phyloP scores from a whole-genome alignment of 2,797 vertebrate species.

The Micromesistius poutassou region DNA sequence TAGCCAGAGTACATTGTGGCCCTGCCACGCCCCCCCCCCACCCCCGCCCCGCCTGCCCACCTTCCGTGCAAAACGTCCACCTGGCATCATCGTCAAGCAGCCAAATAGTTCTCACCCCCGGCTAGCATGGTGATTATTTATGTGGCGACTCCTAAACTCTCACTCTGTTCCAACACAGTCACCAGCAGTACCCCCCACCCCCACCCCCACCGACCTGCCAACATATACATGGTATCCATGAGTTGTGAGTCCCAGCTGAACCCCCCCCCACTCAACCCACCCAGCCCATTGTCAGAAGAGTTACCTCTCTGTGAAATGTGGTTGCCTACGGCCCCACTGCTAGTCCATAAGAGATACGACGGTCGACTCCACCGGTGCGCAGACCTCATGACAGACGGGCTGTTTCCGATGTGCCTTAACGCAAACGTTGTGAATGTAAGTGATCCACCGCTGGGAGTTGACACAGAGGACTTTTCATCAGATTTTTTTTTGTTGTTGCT shows the following conservation, averaged over 20 bases:
- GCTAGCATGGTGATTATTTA: not conserved
- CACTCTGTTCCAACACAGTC: not conserved
- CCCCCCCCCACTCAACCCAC: constrained; percentile 30
- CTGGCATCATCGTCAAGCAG: too few relatives aligned
- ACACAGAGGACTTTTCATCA: not conserved
- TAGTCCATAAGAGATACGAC: not conserved
- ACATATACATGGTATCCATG: constrained; percentile 88
- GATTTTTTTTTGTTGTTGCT: constrained; percentile 30
- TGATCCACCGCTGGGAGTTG: not conserved
- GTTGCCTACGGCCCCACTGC: not conserved
- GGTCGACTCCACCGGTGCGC: not conserved
- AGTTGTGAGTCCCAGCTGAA: constrained; percentile 43
- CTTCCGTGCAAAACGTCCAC: too few relatives aligned
- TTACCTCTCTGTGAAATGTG: constrained; percentile 24
- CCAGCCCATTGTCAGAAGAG: constrained; percentile 22
- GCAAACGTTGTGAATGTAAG: constrained; percentile 29
- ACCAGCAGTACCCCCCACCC: not conserved
- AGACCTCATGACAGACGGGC: not conserved
- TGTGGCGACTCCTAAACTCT: not conserved
- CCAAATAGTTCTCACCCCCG: too few relatives aligned
- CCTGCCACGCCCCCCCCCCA: too few relatives aligned
- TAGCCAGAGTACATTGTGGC: too few relatives aligned
- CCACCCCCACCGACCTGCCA: constrained; percentile 18
- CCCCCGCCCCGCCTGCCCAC: too few relatives aligned
- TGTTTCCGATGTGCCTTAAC: constrained; percentile 38